Base-by-base conservation (phyloP, 2,797 vertebrate genomes). In the Mionectes olivaceus region DNA sequence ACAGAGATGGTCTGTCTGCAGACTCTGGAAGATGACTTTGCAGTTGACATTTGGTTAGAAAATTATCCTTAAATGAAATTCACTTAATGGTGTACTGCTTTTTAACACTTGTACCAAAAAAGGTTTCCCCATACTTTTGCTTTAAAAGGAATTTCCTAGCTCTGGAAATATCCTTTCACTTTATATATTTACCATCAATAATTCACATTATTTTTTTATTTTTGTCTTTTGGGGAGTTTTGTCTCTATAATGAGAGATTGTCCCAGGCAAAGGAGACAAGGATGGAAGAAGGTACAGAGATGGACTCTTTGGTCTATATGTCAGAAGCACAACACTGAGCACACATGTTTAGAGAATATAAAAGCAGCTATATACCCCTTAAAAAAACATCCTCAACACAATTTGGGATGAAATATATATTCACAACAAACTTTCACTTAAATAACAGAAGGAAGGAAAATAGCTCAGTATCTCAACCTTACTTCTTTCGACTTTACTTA, bases 241-340 rank as follows among this genome's bases (percentile, higher is more conserved):
- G 5, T 22, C 32, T 75, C 52, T 39, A 12, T 28, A 65, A 49
- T 46, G 75, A 61, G 8, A 71, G 24, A 39, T 9, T 49, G 24
- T 56, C 19, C 7, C 23, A 78, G 19, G 21, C 5, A 77, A 43
- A 86, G 19, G 3, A 73, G 37, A n/a, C 27, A 60, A 75, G 33
- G 23, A 68, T 32, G 15, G 39, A 75, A 78, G 46, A 88, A 75
- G 27, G 60, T 41, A n/a, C 0, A 49, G 49, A 83, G 11, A 35
- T 5, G 16, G 24, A 55, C 30, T 60, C 69, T 56, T 52, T 0
- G 0, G 9, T 73, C 24, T 50, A 5, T 24, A 76, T 0, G 2
- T 53, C 39, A 53, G 71, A 81, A 90, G 14, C 13, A 60, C 11
- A 74, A 13, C 17, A 61, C 17, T 17, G 9, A 70, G 41, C 0